Evolutionary conservation across 23 tunicate species (phyloP), one percentile per base, ranked within the genome.

Genomic region (Halocynthia roretzi): DNA sequence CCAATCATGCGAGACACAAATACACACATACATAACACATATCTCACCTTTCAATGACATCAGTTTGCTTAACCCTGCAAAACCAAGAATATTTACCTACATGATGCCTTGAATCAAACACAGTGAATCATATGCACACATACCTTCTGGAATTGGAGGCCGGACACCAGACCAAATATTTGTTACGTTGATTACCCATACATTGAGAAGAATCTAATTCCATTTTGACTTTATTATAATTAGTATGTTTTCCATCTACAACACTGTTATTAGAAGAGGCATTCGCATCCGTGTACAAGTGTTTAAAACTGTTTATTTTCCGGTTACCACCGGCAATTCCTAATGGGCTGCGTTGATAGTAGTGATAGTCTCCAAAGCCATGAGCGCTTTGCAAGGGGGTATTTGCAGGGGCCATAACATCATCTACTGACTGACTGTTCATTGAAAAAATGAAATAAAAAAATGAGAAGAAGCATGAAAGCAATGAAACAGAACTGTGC

Each of bases 351-450:
- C 44, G 44, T 31, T 31, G 44, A 31, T 31, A 31, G 44, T 31
- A 31, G 31, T 19, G 23, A 50, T 53, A 22, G 19, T 56, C 78
- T 11, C 52, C 76, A 57, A 80, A 83, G 50, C 83, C 74, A 74
- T 83, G 87, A 54, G 83, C 70, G 71, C 95, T 88, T 52, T 88
- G 95, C 57, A 88, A 80, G 15, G 95, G 95, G 56, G 95, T 88
- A 58, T 88, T 88, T 0, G 95, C 95, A 40, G 95, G 95, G 6
- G 95, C 95, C n/a, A 81, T 82, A 17, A 86, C 86, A 56, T 84
- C 61, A 23, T 84, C 95, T 53, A 61, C 74, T 5, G 78, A 44
- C 53, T 52, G 52, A 17, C 67, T 81, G 50, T 81, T 78, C 63
- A 67, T 22, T 10, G 72, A 54, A 14, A 78, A 14, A 78, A 8